Evolutionary conservation across 1,140 invertebrate species (phyloP).

Genomic region (Cherax destructor): DNA sequence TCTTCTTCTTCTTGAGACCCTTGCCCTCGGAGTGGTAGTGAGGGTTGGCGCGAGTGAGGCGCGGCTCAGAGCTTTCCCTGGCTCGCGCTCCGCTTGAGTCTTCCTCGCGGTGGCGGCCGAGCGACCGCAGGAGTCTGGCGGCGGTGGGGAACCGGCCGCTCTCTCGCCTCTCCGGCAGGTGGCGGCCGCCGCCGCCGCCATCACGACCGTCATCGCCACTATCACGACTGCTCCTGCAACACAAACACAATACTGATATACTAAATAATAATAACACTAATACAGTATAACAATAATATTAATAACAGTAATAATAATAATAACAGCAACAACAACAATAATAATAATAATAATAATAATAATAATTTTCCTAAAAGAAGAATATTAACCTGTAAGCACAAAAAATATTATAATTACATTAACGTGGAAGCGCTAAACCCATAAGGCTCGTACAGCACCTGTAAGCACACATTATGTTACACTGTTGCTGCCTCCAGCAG

Average conservation of each 20-base stretch:
- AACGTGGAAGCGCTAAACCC: no score
- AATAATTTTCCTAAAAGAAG: no score
- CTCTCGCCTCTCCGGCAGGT: slow-evolving; percentile 66
- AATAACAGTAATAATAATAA: no score
- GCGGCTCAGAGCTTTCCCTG: slow-evolving; percentile 49
- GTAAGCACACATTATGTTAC: no score
- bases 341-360: no score
- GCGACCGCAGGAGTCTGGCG: slow-evolving; percentile 64
- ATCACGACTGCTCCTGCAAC: slow-evolving; percentile 59
- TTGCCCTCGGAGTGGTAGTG: slow-evolving; percentile 70
- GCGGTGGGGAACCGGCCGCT: slow-evolving; percentile 70
- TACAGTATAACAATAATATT: no score
- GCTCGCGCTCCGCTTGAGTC: slow-evolving; percentile 69
- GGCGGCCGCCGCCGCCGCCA: slow-evolving; percentile 45
- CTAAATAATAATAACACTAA: background rate
- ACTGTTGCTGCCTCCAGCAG: no score
- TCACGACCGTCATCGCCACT: slow-evolving; percentile 49
- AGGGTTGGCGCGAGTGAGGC: slow-evolving; percentile 60
- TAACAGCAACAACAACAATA: no score
- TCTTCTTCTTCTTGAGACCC: slow-evolving; percentile 69
- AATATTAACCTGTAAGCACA: no score
- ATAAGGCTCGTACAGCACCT: no score
- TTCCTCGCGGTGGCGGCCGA: slow-evolving; percentile 71
- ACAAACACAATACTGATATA: background rate
- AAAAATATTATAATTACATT: no score